Conservation (phyloP, 2,113 vertebrate species). For the Trogon surrucura region DNA sequence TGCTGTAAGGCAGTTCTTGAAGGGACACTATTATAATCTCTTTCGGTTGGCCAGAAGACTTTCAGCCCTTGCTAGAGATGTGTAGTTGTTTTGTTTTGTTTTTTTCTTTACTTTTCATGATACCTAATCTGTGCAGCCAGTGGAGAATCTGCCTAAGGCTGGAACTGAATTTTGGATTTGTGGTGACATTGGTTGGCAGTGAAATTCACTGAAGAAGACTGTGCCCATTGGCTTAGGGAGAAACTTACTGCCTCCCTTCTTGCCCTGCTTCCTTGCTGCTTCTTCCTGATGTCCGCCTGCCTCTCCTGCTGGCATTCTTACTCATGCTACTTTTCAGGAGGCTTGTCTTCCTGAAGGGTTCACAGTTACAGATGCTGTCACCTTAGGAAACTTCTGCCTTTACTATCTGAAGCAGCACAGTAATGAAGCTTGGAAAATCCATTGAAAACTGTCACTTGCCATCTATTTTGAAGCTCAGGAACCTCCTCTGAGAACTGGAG, state of each 20-base stretch:
- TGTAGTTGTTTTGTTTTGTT: not conserved
- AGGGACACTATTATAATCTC: not conserved
- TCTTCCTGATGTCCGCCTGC: not conserved
- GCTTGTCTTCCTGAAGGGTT: not conserved
- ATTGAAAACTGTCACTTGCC: not conserved
- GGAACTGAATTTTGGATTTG: not conserved
- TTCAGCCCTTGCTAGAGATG: not conserved
- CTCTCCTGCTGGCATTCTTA: not conserved
- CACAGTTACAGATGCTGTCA: not conserved
- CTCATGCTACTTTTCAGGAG: not conserved
- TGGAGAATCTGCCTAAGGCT: not conserved
- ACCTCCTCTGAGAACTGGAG: not conserved
- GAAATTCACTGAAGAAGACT: not conserved
- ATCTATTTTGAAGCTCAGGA: not conserved
- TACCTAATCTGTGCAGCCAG: not conserved
- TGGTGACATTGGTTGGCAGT: not conserved
- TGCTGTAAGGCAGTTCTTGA: not conserved
- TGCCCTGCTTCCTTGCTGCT: slow-evolving; percentile 8
- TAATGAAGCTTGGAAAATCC: not conserved
- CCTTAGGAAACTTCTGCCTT: not conserved
- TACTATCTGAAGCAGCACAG: not conserved
- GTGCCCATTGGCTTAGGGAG: not conserved
- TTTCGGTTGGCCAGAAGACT: not conserved
- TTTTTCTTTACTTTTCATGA: not conserved
- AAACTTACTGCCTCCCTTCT: not conserved